These are phyloP conservation scores for Tanytarsus gracilentus DNA, from an alignment of 2,888 invertebrate species.

Conservation along the genomic window DNA sequence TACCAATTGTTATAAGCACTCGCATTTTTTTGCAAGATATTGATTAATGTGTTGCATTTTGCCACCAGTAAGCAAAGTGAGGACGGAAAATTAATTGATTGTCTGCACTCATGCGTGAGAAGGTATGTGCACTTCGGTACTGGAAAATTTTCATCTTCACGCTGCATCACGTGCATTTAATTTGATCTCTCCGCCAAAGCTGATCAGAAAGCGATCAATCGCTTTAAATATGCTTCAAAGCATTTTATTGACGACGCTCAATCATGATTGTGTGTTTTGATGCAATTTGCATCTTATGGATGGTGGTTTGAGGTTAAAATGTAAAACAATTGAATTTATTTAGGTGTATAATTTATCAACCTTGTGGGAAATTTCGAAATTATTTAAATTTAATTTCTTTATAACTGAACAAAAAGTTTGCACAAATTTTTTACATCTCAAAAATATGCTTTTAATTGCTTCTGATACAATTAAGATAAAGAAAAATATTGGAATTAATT, in stretches of 20 bases:
- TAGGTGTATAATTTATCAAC: no score
- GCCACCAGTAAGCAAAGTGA: no score
- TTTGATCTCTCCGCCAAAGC: background rate
- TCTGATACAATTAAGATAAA: slow-evolving; percentile 26
- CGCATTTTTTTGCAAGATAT: background rate
- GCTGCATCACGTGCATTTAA: background rate
- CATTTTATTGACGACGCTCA: no score
- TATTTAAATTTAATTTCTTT: slow-evolving; percentile 4
- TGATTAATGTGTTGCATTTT: slow-evolving; percentile 15
- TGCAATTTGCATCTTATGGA: no score
- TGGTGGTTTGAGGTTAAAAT: no score
- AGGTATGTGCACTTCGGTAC: background rate
- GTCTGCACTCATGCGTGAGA: slow-evolving; percentile 1
- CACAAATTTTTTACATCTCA: no score
- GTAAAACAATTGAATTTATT: no score
- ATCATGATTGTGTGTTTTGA: no score
- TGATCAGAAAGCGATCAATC: background rate
- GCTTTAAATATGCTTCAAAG: no score
- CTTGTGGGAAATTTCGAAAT: no score
- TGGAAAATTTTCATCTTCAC: background rate
- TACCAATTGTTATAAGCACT: slow-evolving; percentile 5
- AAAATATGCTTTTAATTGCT: background rate
- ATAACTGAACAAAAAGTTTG: no score
- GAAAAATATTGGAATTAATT: slow-evolving; percentile 19
- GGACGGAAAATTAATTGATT: slow-evolving; percentile 15